phyloP scores from a whole-genome alignment of 2,113 vertebrate species.

The Desmodus rotundus region DNA sequence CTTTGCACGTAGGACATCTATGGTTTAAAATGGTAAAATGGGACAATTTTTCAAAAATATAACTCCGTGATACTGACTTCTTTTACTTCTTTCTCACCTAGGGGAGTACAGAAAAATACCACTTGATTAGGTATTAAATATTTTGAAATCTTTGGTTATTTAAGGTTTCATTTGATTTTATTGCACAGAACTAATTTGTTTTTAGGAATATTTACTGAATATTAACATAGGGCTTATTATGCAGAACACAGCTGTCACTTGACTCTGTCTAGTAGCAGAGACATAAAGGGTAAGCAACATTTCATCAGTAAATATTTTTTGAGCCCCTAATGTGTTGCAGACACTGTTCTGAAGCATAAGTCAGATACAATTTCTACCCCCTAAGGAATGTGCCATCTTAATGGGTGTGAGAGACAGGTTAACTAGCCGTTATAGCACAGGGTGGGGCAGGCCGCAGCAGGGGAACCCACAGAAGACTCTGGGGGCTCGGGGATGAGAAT shows the following conservation, averaged over 20 bases:
- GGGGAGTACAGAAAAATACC: not conserved
- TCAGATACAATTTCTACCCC: not conserved
- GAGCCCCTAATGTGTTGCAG: not conserved
- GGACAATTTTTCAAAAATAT: not conserved
- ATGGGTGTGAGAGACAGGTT: not conserved
- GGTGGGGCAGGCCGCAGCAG: not conserved
- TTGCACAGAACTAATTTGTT: not conserved
- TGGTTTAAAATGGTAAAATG: not conserved
- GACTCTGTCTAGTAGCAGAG: not conserved
- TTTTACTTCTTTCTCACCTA: constrained; percentile 28
- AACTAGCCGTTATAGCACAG: not conserved
- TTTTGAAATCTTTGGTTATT: not conserved
- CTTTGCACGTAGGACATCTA: not conserved
- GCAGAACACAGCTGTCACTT: not conserved
- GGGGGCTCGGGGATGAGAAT: not conserved
- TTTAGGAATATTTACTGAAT: constrained; percentile 6
- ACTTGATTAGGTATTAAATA: not conserved
- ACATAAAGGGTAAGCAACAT: not conserved
- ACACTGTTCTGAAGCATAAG: not conserved
- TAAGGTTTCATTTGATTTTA: constrained; percentile 19
- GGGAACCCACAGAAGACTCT: not conserved
- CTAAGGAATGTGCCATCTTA: not conserved
- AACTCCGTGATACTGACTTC: not conserved
- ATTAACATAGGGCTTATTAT: not conserved
- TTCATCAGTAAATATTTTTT: constrained; percentile 5